Base-by-base conservation (phyloP, 2,888 invertebrate genomes). In the Drosophila incognita region DNA sequence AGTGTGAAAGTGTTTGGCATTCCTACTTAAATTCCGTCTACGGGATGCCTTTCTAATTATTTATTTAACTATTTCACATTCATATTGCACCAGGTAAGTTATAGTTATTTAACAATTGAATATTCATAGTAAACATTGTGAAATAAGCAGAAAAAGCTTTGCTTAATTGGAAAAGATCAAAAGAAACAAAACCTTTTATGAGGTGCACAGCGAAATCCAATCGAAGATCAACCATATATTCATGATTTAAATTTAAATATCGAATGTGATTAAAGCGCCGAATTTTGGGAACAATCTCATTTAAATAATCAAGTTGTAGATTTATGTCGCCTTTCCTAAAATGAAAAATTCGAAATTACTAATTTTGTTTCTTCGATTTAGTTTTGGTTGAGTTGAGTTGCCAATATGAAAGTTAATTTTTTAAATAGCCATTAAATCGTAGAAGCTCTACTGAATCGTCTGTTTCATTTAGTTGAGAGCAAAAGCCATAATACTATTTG, bases 1-100 rank as follows among this genome's bases (percentile, higher is more conserved):
- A 59, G 65, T 64, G 63, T 35, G 21, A 46, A 67, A 70, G 51
- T 53, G 62, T 56, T 58, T 27, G n/a, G 13, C 21, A 35, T 38
- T 70, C 24, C 0, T 1, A 21, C 31, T 48, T 59, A 5, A 11
- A 33, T 33, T 46, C 24, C 33, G 6, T 38, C 27, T 24, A 53
- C 33, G 71, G 62, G 24, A 73, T 72, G 72, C 15, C 21, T 1
- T 36, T 29, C 48, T 71, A 36, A 58, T 71, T 62, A 21, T 31
- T 31, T 31, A 31, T 10, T 31, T 31, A 57, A 15, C n/a, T 11
- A 33, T 33, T 70, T 54, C 5, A 24, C 21, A 53, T 3, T 51
- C 15, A 51, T 33, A 31, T 64, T 40, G 13, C 2, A 13, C 42
- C 56, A 72, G 72, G 72, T 72, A 49, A 72, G 72, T 4, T 4